A percentile compares a stretch with the other conserved stretches of the same genome.
Conservation (phyloP, 2,888 invertebrate species). For the Periphyllus acericola region DNA sequence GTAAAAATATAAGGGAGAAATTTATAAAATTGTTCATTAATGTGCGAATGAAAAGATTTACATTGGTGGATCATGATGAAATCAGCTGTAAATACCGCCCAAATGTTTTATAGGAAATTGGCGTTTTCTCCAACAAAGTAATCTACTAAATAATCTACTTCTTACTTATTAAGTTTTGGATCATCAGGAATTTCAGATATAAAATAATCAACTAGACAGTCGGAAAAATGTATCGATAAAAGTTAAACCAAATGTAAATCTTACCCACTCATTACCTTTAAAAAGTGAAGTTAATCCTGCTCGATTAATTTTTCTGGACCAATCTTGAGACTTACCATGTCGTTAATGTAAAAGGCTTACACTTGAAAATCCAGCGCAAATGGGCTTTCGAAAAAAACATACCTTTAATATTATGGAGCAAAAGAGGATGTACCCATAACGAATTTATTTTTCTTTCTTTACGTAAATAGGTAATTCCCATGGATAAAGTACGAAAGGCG, state of each 20-base stretch:
- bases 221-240: neutral
- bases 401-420: too few relatives aligned
- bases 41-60: neutral
- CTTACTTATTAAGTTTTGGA: neutral
- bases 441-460: too few relatives aligned
- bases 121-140: neutral
- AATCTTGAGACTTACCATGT: too few relatives aligned
- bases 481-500: too few relatives aligned
- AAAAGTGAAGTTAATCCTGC: neutral
- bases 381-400: too few relatives aligned
- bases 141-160: neutral
- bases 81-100: neutral
- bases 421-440: too few relatives aligned
- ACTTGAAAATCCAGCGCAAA: too few relatives aligned
- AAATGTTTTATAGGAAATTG: neutral
- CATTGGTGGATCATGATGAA: neutral
- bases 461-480: too few relatives aligned
- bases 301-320: too few relatives aligned
- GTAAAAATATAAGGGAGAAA: neutral
- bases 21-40: neutral
- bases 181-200: neutral
- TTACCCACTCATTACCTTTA: neutral
- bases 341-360: too few relatives aligned
- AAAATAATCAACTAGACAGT: neutral
- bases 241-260: neutral